Percentiles rank a stretch among this genome's conserved stretches.
Evolutionary conservation across 2,888 invertebrate genomes (phyloP).

Genomic region (Heliothis peltigera): DNA sequence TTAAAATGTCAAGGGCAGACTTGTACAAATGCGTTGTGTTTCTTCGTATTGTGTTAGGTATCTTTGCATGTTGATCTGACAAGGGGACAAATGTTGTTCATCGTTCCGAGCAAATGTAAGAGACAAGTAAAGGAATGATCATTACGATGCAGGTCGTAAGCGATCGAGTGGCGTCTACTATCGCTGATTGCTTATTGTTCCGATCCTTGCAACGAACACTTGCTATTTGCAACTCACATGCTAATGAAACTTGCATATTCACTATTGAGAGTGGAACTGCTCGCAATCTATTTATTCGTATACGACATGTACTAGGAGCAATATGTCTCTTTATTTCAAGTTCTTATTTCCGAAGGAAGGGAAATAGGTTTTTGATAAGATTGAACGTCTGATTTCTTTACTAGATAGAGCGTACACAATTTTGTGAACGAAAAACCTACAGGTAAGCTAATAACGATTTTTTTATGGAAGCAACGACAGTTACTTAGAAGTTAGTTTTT

Average conservation of each 20-base stretch:
- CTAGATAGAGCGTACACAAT: background rate
- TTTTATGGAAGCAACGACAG: too few relatives aligned
- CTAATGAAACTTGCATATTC: constrained; percentile 44
- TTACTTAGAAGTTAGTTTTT: too few relatives aligned
- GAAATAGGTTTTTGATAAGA: constrained; percentile 16
- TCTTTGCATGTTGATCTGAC: constrained; percentile 33
- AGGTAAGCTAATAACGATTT: too few relatives aligned
- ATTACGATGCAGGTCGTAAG: constrained; percentile 29
- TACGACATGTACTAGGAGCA: background rate
- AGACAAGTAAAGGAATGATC: constrained; percentile 23
- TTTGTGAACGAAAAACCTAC: too few relatives aligned
- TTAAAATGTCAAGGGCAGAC: constrained; percentile 47
- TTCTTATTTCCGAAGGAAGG: constrained; percentile 2
- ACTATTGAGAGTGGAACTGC: constrained; percentile 25
- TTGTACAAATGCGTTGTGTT: constrained; percentile 28
- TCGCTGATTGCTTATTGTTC: constrained; percentile 54
- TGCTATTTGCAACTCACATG: constrained; percentile 48
- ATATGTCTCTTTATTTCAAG: constrained; percentile 8
- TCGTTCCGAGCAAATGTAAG: constrained; percentile 8
- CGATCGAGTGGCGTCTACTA: constrained; percentile 22
- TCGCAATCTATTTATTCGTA: constrained; percentile 9
- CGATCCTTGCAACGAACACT: constrained; percentile 29
- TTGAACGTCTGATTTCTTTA: constrained; percentile 5
- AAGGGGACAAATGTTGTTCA: constrained; percentile 31
- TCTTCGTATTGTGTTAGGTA: constrained; percentile 20